Evolutionary conservation across 2,797 vertebrate species (phyloP).

Genomic region (Rhabdomys pumilio): DNA sequence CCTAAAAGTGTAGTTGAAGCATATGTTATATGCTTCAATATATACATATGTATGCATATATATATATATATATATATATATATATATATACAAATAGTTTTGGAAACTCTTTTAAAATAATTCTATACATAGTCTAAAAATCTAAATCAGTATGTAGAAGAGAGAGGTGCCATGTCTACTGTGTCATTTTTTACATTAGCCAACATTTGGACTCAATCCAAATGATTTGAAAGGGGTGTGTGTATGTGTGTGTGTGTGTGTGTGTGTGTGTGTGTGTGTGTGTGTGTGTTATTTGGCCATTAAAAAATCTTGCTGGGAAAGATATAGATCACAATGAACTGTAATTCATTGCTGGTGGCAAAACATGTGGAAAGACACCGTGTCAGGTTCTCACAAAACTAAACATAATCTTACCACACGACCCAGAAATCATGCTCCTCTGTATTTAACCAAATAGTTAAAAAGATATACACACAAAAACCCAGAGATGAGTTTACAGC

Average conservation of each 20-base stretch:
- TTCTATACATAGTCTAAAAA: not conserved
- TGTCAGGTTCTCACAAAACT: not conserved
- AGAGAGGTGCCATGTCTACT: not conserved
- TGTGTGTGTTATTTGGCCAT: not conserved
- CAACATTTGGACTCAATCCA: not conserved
- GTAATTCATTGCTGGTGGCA: not conserved
- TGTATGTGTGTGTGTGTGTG: too few relatives aligned
- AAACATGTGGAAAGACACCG: not conserved
- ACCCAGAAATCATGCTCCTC: not conserved
- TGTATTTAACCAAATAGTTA: not conserved
- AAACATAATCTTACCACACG: not conserved
- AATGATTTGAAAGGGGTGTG: too few relatives aligned
- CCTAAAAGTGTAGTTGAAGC: not conserved
- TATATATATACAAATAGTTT: not conserved
- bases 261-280: not conserved
- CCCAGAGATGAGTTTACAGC: not conserved
- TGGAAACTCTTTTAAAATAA: slow-evolving; percentile 27
- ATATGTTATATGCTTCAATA: not conserved
- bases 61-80: too few relatives aligned
- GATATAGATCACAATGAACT: not conserved
- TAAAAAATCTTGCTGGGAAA: not conserved
- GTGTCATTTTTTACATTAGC: not conserved
- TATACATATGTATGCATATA: not conserved
- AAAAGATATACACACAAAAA: not conserved
- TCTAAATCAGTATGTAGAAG: not conserved